Evolutionary conservation across 2,113 vertebrate species (phyloP), one percentile per base, ranked within the genome.

Genomic region (Nettapus auritus): DNA sequence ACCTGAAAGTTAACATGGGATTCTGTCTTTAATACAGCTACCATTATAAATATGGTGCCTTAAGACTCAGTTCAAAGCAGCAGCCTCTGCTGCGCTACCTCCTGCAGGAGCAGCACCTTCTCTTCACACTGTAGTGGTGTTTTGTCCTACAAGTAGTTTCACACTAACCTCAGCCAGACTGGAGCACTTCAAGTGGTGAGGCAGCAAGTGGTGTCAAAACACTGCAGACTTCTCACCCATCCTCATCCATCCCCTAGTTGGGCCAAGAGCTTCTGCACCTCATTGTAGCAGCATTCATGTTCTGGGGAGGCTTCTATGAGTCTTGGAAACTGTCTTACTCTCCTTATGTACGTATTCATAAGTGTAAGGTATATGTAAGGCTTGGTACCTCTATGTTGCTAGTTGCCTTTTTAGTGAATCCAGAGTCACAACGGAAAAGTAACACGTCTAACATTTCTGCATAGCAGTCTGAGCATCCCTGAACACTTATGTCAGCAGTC

Each of bases 401-500:
- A 91, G 92, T 88, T 82, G 76, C 29, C 33, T 89, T 55, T 88
- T 80, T 52, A 75, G 69, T 80, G 64, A 94, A 84, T 90, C 60
- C 76, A 67, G 91, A 92, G 83, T 56, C 85, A 42, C 70, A 88
- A 34, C 48, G 91, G 89, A 95, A 95, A 96, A 79, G 89, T 93
- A 70, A 33, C 56, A 96, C 0, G 0, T 86, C 77, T 89, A 90
- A 84, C 83, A 63, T 90, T 95, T 96, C 57, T 67, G 75, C 48
- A 42, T 40, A 95, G 57, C 89, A 94, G 80, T 74, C 70, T 81
- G 81, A 96, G 86, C 79, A 84, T 92, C 56, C 60, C 80, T 1
- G 3, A 95, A 94, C 15, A 8, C 79, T 92, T 86, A 74, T 93
- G 75, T 74, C 94, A 91, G 68, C 86, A 96, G 68, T 71, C 89